Evolutionary conservation across 2,797 vertebrate genomes (phyloP).

Genomic region (Oophaga sylvatica): DNA sequence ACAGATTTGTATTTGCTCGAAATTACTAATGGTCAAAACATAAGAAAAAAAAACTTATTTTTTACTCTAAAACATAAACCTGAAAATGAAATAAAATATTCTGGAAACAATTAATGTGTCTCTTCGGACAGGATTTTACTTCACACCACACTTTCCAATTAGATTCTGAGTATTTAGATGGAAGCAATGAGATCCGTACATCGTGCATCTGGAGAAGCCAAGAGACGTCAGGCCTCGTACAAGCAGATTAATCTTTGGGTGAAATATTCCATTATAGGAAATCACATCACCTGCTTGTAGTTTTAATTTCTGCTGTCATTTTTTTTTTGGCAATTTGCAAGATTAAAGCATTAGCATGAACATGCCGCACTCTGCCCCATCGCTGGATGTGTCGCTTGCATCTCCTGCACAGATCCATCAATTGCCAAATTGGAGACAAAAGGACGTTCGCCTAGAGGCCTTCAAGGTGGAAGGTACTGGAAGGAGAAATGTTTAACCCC

Average conservation of each 20-base stretch:
- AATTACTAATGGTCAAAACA: too few relatives aligned
- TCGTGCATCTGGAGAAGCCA: constrained; percentile 18
- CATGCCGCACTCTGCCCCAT: constrained; percentile 6
- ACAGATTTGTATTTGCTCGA: too few relatives aligned
- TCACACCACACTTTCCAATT: not conserved
- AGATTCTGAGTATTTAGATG: not conserved
- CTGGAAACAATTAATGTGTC: not conserved
- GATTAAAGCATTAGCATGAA: constrained; percentile 51
- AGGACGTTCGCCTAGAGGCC: constrained; percentile 5
- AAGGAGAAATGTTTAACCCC: constrained; percentile 5
- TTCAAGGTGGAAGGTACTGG: constrained; percentile 21
- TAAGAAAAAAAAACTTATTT: too few relatives aligned
- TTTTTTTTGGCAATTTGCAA: constrained; percentile 55
- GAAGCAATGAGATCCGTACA: not conserved
- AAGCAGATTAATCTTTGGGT: constrained; percentile 46
- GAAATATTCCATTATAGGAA: constrained; percentile 52
- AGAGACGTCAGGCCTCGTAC: not conserved
- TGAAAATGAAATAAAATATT: not conserved
- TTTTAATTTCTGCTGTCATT: constrained; percentile 54
- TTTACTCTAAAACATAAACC: too few relatives aligned
- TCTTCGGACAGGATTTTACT: not conserved
- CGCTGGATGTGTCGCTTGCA: not conserved
- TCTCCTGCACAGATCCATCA: constrained; percentile 46
- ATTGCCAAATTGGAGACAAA: constrained; percentile 43
- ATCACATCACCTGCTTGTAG: constrained; percentile 50